These are phyloP conservation scores for Xylota segnis DNA, from an alignment of 2,888 invertebrate genomes.

Conservation along the genomic window DNA sequence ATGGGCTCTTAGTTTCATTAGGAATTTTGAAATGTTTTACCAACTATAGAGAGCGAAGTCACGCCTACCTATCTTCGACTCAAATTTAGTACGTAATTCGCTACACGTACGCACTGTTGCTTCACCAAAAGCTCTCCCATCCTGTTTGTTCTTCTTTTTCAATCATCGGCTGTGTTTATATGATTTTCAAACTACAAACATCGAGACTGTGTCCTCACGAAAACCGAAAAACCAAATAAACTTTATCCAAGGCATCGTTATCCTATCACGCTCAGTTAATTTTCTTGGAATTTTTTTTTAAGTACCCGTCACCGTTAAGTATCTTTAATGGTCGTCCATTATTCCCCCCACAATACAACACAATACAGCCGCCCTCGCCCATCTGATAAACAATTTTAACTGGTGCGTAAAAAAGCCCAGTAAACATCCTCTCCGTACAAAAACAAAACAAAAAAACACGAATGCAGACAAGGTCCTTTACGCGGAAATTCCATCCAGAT, in stretches of 20 bases:
- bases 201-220: not conserved
- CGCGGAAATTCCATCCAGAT: conserved; percentile 43
- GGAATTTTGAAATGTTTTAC: too few relatives aligned
- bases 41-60: too few relatives aligned
- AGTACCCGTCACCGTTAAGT: conserved; percentile 41
- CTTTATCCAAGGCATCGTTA: conserved; percentile 15
- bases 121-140: not conserved
- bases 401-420: conserved; percentile 37
- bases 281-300: conserved; percentile 26
- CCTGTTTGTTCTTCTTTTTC: not conserved
- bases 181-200: not conserved
- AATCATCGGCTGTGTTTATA: not conserved
- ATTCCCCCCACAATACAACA: conserved; percentile 12
- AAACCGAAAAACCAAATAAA: conserved; percentile 17
- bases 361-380: not conserved
- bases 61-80: too few relatives aligned
- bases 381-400: conserved; percentile 43
- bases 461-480: conserved; percentile 41
- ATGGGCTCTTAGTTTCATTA: too few relatives aligned
- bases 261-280: conserved; percentile 49
- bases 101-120: too few relatives aligned
- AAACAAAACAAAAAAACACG: conserved; percentile 17
- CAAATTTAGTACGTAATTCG: too few relatives aligned
- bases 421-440: conserved; percentile 40
- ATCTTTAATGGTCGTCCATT: conserved; percentile 50